Evolutionary conservation across 2,888 invertebrate species (phyloP).

Genomic region (Drosophila longiperda): DNA sequence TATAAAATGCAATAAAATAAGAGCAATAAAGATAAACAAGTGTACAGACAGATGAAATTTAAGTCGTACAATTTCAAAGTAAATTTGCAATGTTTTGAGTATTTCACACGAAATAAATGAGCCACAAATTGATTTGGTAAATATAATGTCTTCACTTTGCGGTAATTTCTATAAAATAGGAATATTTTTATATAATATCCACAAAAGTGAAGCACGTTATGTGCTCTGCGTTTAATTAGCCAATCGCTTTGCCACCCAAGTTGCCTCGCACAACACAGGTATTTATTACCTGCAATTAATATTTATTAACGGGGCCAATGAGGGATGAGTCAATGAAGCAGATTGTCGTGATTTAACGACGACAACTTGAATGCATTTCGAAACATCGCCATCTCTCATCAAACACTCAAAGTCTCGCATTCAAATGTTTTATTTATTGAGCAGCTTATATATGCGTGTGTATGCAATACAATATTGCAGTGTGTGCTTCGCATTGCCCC

Average conservation of each 20-base stretch:
- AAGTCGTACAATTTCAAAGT: too few relatives aligned
- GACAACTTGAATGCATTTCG: conserved; percentile 50
- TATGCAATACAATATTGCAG: neutral
- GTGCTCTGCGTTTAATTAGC: conserved; percentile 40
- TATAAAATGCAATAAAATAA: neutral
- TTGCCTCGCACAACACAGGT: conserved; percentile 15
- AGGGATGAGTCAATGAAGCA: too few relatives aligned
- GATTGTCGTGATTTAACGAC: too few relatives aligned
- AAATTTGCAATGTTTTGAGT: neutral
- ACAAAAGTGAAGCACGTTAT: conserved; percentile 6
- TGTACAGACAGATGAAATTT: neutral
- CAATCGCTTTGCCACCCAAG: conserved; percentile 45
- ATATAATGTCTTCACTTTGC: neutral
- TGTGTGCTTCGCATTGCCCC: conserved; percentile 8
- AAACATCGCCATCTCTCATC: conserved; percentile 57
- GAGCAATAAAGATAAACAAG: too few relatives aligned
- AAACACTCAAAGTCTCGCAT: conserved; percentile 55
- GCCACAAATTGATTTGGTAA: neutral
- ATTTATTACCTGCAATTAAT: conserved; percentile 50
- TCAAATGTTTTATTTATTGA: conserved; percentile 74
- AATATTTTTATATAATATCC: neutral
- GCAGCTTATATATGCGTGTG: conserved; percentile 16
- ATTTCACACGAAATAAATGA: neutral
- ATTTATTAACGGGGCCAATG: too few relatives aligned
- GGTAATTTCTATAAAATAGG: neutral